Conservation (phyloP, 2,113 vertebrate species). For the human region GRCh38 chr9:15261001-15261500, state of each 20-base stretch:
- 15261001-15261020: conserved; percentile 12
- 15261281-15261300: neutral
- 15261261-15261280: neutral
- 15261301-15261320: neutral
- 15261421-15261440: neutral
- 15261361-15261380: neutral
- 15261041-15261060: neutral
- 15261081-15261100: conserved; percentile 38
- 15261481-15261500: neutral
- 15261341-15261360: neutral
- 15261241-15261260: neutral
- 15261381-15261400: neutral
- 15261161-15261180: neutral
- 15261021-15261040: neutral
- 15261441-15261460: neutral
- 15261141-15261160: neutral
- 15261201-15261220: neutral
- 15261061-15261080: conserved; percentile 2
- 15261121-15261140: neutral
- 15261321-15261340: neutral
- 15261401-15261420: neutral
- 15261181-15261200: neutral
- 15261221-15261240: neutral
- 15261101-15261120: neutral
- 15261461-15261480: neutral